phyloP scores from a whole-genome alignment of 2,888 invertebrate genomes.

The Oligia strigilis region DNA sequence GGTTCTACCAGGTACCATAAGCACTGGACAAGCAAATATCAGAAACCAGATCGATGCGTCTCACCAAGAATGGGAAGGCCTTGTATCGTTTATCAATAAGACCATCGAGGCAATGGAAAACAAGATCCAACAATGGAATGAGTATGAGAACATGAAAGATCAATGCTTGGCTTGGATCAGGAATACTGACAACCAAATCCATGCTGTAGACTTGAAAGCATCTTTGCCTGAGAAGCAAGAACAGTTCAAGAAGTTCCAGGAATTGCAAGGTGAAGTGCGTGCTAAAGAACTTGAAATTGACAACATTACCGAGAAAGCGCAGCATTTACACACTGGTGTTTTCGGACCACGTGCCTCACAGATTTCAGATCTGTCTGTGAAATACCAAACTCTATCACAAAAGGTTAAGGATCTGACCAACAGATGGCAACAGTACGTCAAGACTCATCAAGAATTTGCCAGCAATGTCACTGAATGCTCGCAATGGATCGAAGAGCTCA shows the following conservation, averaged over 20 bases:
- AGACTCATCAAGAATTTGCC: constrained; percentile 96
- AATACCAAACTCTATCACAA: constrained; percentile 97
- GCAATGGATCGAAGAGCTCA: constrained; percentile 95
- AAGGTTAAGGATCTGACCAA: constrained; percentile 97
- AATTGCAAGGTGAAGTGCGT: constrained; percentile 96
- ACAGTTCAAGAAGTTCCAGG: constrained; percentile 95
- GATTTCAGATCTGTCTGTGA: constrained; percentile 97
- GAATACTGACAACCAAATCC: constrained; percentile 96
- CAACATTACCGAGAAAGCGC: constrained; percentile 97
- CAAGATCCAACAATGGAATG: constrained; percentile 97
- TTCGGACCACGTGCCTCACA: constrained; percentile 94
- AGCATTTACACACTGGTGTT: constrained; percentile 94
- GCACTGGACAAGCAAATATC: constrained; percentile 95
- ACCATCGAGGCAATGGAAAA: constrained; percentile 95
- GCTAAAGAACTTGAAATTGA: constrained; percentile 98
- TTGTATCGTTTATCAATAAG: constrained; percentile 94
- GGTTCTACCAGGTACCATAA: constrained; percentile 96
- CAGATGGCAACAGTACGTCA: constrained; percentile 98
- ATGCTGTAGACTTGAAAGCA: constrained; percentile 96
- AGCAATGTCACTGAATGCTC: constrained; percentile 94
- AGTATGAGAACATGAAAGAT: constrained; percentile 96
- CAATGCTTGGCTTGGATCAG: constrained; percentile 96
- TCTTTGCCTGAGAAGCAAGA: constrained; percentile 95
- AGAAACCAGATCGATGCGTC: constrained; percentile 96
- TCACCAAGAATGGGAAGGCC: constrained; percentile 97